phyloP scores from a whole-genome alignment of 2,797 vertebrate species.

The Spondyliosoma cantharus region DNA sequence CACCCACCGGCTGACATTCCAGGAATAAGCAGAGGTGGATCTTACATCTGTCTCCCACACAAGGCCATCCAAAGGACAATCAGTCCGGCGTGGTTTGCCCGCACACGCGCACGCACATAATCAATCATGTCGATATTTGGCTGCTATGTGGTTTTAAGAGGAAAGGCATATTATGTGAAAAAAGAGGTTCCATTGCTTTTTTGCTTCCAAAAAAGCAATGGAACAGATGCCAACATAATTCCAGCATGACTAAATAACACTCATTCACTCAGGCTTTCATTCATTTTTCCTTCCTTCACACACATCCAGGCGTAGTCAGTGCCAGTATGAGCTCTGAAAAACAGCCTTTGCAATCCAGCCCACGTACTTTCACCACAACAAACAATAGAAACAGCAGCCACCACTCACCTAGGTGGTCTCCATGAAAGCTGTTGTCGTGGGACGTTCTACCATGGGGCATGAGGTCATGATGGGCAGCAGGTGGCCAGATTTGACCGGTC shows the following conservation, averaged over 20 bases:
- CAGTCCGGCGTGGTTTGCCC: conserved; percentile 18
- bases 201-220: conserved; percentile 39
- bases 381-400: conserved; percentile 48
- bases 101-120: neutral
- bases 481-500: conserved; percentile 95
- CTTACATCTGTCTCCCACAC: conserved; percentile 71
- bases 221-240: conserved; percentile 43
- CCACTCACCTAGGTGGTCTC: conserved; percentile 86
- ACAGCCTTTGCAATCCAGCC: conserved; percentile 27
- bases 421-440: conserved; percentile 90
- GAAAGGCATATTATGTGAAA: neutral
- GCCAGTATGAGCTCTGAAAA: conserved; percentile 9
- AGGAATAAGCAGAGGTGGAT: conserved; percentile 74
- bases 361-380: conserved; percentile 48
- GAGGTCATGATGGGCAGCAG: conserved; percentile 88
- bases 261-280: conserved; percentile 47
- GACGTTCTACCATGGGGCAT: conserved; percentile 83
- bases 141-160: conserved; percentile 43
- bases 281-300: conserved; percentile 33
- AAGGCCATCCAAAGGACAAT: conserved; percentile 64
- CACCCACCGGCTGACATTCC: conserved; percentile 76
- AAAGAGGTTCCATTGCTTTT: too few relatives aligned
- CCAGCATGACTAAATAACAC: conserved; percentile 40
- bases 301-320: neutral
- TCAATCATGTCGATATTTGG: conserved; percentile 43